Evolutionary conservation across 2,797 vertebrate species (phyloP), one percentile per base, ranked within the genome.

Genomic region (Capromys pilorides): DNA sequence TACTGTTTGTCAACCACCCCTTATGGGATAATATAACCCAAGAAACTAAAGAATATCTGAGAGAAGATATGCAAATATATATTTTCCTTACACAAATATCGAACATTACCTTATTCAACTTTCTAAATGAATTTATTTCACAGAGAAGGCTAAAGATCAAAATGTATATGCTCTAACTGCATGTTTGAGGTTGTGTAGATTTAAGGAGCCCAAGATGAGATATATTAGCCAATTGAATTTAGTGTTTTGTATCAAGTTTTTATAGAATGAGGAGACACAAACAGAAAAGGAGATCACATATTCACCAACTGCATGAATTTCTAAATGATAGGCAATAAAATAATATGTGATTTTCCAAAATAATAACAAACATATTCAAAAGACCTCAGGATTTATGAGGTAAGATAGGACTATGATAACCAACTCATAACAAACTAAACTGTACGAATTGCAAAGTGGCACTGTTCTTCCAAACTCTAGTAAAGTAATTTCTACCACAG

Each of bases 321-420:
- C 13, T 67, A 31, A 26, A 0, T 6, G 1, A 57, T 12, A 0
- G 59, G 9, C 8, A 24, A 21, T 2, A 16, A 28, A 22, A 73
- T 2, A 22, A 28, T 0, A 3, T 0, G 1, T 4, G n/a, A 10
- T 1, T 73, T 81, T 57, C 24, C 13, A 26, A 33, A 83, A 24
- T 12, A 64, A 80, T 2, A 1, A 12, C 11, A 28, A 11, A 10
- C 22, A 78, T 10, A 24, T 16, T 66, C 8, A 1, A 21, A 61
- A 33, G 21, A 49, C 13, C 14, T 9, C 1, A 0, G 4, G 39
- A 2, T 4, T 22, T 39, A 2, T 61, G 28, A 19, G 1, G 2
- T 41, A 5, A 62, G 4, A 31, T 0, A 13, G 14, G 59, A 9
- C 22, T 12, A 1, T 0, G 11, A 41, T 9, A 10, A 39, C 9